phyloP scores from a whole-genome alignment of 1,140 invertebrate species.

The Drosophila arizonae region DNA sequence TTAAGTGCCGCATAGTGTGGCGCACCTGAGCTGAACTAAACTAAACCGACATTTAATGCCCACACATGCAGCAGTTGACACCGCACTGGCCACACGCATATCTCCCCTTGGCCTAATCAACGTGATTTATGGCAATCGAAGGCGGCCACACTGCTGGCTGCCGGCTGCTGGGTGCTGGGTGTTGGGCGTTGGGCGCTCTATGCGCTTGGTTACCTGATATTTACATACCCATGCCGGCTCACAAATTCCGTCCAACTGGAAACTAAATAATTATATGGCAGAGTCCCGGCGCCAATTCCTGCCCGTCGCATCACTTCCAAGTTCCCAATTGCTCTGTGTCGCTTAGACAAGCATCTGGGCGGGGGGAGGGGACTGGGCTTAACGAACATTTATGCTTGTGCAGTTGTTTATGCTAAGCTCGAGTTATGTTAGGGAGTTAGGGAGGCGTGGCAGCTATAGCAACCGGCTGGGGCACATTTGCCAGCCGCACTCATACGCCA shows the following conservation, averaged over 20 bases:
- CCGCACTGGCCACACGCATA: conserved; percentile 10
- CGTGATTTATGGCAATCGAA: conserved; percentile 80
- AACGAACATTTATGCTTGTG: conserved; percentile 78
- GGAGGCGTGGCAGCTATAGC: conserved; percentile 61
- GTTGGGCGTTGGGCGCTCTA: too few species aligned
- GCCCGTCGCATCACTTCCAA: conserved; percentile 3
- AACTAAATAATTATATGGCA: conserved; percentile 78
- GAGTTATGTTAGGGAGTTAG: conserved; percentile 70
- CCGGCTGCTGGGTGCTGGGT: conserved; percentile 3
- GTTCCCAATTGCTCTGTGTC: conserved; percentile 4
- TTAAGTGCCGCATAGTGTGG: conserved; percentile 47
- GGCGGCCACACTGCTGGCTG: conserved; percentile 15
- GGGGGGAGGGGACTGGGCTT: conserved; percentile 43
- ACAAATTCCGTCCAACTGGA: conserved; percentile 66
- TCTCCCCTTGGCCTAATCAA: conserved; percentile 17
- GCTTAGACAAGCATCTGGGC: neutral
- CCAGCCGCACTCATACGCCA: conserved; percentile 68
- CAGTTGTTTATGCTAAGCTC: conserved; percentile 77
- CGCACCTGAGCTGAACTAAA: conserved; percentile 36
- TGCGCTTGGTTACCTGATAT: conserved; percentile 38
- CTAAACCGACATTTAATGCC: conserved; percentile 3
- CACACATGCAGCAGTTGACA: conserved; percentile 56
- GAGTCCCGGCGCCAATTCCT: conserved; percentile 10
- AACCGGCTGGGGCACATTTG: conserved; percentile 58
- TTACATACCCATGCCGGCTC: conserved; percentile 39